Evolutionary conservation across 2,797 vertebrate genomes (phyloP).

Genomic region (Pseudocheirus occidentalis): DNA sequence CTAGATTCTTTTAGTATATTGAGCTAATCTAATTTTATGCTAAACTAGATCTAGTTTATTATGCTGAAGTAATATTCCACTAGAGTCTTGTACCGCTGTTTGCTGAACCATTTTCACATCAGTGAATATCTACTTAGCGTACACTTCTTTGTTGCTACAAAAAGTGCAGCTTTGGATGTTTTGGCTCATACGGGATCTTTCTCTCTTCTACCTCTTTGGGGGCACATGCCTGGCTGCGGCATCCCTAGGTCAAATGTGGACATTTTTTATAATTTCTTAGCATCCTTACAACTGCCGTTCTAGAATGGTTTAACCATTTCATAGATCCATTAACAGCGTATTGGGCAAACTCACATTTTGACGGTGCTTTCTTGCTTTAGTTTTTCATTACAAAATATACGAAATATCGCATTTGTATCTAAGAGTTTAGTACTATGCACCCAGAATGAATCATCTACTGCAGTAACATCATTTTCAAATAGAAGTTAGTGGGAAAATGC

Average conservation of each 20-base stretch:
- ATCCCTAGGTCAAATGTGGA: background rate
- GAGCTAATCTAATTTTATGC: background rate
- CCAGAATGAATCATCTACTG: background rate
- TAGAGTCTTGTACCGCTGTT: background rate
- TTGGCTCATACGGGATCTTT: background rate
- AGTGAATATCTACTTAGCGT: background rate
- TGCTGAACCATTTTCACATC: background rate
- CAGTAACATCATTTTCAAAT: background rate
- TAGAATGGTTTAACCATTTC: background rate
- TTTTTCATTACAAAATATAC: background rate
- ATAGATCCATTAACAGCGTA: background rate
- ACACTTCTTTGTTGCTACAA: background rate
- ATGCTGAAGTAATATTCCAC: background rate
- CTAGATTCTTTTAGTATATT: background rate
- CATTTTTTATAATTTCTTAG: background rate
- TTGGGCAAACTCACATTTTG: background rate
- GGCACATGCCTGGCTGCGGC: background rate
- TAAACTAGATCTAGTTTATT: background rate
- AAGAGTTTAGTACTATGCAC: background rate
- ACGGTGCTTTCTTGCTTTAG: slow-evolving; percentile 13
- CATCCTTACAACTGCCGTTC: background rate
- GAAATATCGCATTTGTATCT: background rate
- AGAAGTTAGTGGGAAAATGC: background rate
- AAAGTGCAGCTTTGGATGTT: background rate
- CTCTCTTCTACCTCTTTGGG: background rate